Percentiles rank a stretch among this genome's conserved stretches.
These are phyloP conservation scores for Nylanderia fulva DNA, from an alignment of 1,140 invertebrate species.

Conservation along the genomic window DNA sequence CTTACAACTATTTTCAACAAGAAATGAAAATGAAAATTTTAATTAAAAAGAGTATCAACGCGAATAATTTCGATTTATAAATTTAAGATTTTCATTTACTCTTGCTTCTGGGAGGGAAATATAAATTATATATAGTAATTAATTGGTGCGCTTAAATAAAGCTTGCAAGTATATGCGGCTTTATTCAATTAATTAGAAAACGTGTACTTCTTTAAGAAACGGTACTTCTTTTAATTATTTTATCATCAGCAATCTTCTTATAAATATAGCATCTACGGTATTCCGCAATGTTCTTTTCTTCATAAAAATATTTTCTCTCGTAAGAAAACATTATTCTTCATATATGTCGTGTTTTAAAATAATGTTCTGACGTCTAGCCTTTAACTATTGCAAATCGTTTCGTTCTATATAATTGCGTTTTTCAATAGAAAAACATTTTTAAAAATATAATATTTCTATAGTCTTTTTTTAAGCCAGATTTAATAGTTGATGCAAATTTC, in stretches of 20 bases:
- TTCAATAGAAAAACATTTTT: not conserved
- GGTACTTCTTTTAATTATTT: not conserved
- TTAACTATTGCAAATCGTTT: not conserved
- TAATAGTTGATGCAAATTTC: no score
- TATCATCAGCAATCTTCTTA: slow-evolving; percentile 6
- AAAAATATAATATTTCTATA: not conserved
- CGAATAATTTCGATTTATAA: not conserved
- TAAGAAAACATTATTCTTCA: slow-evolving; percentile 23
- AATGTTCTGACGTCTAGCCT: not conserved
- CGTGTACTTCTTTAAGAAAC: no score
- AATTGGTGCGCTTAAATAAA: not conserved
- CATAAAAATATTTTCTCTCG: not conserved
- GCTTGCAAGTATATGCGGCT: not conserved
- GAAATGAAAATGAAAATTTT: not conserved
- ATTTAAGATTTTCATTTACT: not conserved
- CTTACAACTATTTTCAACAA: not conserved
- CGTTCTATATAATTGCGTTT: not conserved
- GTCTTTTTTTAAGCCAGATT: not conserved
- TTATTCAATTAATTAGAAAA: not conserved
- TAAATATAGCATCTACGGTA: slow-evolving; percentile 2
- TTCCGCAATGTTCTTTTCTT: not conserved
- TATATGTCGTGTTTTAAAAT: no score
- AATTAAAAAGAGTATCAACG: not conserved
- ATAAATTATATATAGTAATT: not conserved
- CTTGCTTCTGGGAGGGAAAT: not conserved